Percentiles rank a stretch among this genome's conserved stretches.
These are phyloP conservation scores for Danio rerio DNA, from an alignment of 2,113 vertebrate species.

Conservation along the genomic window DNA sequence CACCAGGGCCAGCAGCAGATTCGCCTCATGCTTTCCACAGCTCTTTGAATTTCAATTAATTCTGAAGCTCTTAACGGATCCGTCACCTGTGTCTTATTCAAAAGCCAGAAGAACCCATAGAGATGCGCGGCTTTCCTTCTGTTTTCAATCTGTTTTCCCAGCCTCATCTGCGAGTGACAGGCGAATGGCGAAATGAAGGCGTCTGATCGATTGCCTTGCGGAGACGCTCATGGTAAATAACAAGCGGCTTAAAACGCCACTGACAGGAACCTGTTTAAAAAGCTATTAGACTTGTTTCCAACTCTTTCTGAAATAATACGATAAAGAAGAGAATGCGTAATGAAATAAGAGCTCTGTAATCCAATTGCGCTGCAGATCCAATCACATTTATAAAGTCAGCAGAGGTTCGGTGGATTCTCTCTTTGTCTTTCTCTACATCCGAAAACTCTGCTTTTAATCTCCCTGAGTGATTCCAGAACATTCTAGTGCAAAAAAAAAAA, in stretches of 20 bases:
- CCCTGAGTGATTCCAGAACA: constrained; percentile 76
- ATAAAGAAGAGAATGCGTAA: constrained; percentile 67
- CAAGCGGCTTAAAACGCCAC: constrained; percentile 61
- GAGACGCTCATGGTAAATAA: constrained; percentile 45
- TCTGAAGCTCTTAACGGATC: constrained; percentile 4
- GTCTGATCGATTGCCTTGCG: constrained; percentile 27
- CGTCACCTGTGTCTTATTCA: background rate
- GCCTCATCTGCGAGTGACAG: constrained; percentile 27
- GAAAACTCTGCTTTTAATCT: constrained; percentile 74
- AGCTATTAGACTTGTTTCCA: constrained; percentile 74
- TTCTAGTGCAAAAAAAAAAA: constrained; percentile 53
- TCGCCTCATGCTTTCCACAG: constrained; percentile 14
- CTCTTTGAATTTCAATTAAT: constrained; percentile 33
- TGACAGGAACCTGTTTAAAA: constrained; percentile 71
- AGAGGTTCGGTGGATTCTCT: constrained; percentile 31
- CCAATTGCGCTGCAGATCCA: constrained; percentile 51
- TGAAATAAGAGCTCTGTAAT: constrained; percentile 72
- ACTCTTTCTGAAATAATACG: constrained; percentile 70
- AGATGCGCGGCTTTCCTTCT: background rate
- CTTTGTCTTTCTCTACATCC: constrained; percentile 40
- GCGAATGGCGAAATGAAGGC: constrained; percentile 26
- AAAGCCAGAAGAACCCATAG: background rate
- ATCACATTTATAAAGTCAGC: constrained; percentile 62
- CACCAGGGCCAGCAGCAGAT: constrained; percentile 1
- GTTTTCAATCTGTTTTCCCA: constrained; percentile 32